Conservation (phyloP, 2,888 invertebrate species). For the Metellina segmentata region DNA sequence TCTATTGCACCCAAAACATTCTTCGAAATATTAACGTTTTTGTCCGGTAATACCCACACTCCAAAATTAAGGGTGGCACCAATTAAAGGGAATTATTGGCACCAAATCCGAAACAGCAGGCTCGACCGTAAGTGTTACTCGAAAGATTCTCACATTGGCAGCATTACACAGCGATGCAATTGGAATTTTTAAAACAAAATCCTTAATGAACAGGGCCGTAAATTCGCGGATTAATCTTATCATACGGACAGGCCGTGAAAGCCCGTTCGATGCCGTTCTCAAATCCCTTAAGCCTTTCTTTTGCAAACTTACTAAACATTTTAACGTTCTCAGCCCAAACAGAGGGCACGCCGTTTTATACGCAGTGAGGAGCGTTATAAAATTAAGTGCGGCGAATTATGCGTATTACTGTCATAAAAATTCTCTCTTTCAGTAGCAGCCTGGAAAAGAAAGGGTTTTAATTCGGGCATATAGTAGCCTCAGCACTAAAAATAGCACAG, state of each 20-base stretch:
- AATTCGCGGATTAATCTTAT: slow-evolving; percentile 3
- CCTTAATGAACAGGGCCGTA: neutral
- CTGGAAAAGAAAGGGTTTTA: neutral
- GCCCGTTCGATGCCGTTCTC: neutral
- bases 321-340: neutral
- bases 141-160: neutral
- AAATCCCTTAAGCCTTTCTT: slow-evolving; percentile 13
- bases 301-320: neutral
- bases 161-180: neutral
- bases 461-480: neutral
- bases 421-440: neutral
- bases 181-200: slow-evolving; percentile 7
- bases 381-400: slow-evolving; percentile 18
- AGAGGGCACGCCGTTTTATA: neutral
- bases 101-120: neutral
- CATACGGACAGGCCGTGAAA: neutral
- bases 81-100: neutral
- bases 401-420: slow-evolving; percentile 11
- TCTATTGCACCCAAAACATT: neutral
- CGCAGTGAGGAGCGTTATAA: neutral
- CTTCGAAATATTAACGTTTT: neutral
- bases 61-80: neutral
- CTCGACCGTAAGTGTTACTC: neutral
- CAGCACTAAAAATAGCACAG: neutral
- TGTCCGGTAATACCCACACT: neutral